These are phyloP conservation scores for Tenualosa ilisha DNA, from an alignment of 2,797 vertebrate genomes.

Conservation along the genomic window DNA sequence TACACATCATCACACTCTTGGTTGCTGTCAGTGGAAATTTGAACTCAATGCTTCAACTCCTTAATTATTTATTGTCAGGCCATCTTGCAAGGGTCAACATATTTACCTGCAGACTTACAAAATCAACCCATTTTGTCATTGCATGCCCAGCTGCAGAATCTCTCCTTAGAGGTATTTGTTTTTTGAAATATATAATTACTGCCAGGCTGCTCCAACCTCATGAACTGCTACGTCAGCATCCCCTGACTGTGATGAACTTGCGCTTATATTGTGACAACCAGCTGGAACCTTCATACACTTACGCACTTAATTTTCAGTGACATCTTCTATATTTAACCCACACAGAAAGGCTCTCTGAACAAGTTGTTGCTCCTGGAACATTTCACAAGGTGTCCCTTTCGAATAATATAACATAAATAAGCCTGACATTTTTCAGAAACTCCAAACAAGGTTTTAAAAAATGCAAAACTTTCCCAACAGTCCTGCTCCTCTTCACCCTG, in stretches of 20 bases:
- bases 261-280: conserved; percentile 11
- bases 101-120: conserved; percentile 40
- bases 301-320: conserved; percentile 25
- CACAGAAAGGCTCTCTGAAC: neutral
- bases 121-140: conserved; percentile 45
- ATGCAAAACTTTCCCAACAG: conserved; percentile 84
- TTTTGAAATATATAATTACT: conserved; percentile 10
- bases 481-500: conserved; percentile 71
- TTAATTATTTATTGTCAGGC: conserved; percentile 30
- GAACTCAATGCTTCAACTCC: conserved; percentile 18
- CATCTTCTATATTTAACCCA: conserved; percentile 1
- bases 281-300: conserved; percentile 12
- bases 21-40: conserved; percentile 43
- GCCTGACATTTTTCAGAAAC: neutral
- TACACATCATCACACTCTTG: conserved; percentile 23
- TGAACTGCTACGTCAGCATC: conserved; percentile 11
- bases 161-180: conserved; percentile 49
- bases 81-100: conserved; percentile 19
- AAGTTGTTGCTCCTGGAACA: conserved; percentile 13
- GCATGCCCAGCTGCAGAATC: conserved; percentile 42
- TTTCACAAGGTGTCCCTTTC: conserved; percentile 15
- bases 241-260: conserved; percentile 18
- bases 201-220: conserved; percentile 35
- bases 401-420: conserved; percentile 12
- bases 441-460: conserved; percentile 47